Percentiles rank a stretch among this genome's conserved stretches.
These are phyloP conservation scores for Rhinichthys klamathensis DNA, from an alignment of 2,113 vertebrate species.

Conservation along the genomic window DNA sequence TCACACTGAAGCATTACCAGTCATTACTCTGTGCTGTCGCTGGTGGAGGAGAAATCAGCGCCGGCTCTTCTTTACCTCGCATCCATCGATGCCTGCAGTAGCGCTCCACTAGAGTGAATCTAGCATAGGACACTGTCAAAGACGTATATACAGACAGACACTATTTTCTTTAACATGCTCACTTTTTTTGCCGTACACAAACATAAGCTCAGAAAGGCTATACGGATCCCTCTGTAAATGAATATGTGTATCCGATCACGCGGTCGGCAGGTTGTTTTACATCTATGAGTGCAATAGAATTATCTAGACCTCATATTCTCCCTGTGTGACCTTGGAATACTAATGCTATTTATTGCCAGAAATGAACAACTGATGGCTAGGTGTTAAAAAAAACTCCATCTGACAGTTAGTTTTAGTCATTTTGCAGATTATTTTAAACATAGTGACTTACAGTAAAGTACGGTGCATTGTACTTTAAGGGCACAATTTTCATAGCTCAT, in stretches of 20 bases:
- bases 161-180: slow-evolving; percentile 15
- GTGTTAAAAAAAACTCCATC: background rate
- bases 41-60: slow-evolving; percentile 63
- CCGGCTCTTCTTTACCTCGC: slow-evolving; percentile 21
- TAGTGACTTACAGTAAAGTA: background rate
- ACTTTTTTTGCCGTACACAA: slow-evolving; percentile 1
- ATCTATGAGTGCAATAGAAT: background rate
- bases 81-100: slow-evolving; percentile 54
- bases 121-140: slow-evolving; percentile 30
- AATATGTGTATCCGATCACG: background rate
- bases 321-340: slow-evolving; percentile 54
- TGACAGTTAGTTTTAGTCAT: background rate
- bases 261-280: background rate
- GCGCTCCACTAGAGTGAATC: slow-evolving; percentile 57
- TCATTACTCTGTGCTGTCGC: slow-evolving; percentile 69
- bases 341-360: slow-evolving; percentile 33
- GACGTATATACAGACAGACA: slow-evolving; percentile 15
- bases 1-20: slow-evolving; percentile 68
- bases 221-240: background rate
- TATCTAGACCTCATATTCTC: slow-evolving; percentile 38
- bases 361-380: background rate
- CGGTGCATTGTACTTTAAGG: too few species aligned
- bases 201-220: background rate
- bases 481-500: too few species aligned
- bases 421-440: background rate